A percentile compares a stretch with the other conserved stretches of the same genome.
Evolutionary conservation across 2,888 invertebrate genomes (phyloP).

Genomic region (Metopia argyrocephala): DNA sequence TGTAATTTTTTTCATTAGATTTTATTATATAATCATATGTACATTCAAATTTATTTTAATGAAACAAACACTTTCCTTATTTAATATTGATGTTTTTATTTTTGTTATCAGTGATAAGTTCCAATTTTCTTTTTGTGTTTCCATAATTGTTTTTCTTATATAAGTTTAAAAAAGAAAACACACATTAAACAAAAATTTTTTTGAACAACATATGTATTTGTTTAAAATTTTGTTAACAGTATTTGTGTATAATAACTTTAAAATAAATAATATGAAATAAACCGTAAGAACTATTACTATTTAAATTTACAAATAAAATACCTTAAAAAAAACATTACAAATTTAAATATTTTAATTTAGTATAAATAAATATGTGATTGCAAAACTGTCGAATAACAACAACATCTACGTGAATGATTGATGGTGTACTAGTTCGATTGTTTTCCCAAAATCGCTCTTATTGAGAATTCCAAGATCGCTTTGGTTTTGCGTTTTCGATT

Average conservation of each 20-base stretch:
- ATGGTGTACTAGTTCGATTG: too few relatives aligned
- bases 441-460: too few relatives aligned
- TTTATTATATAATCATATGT: slow-evolving; percentile 9
- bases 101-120: slow-evolving; percentile 47
- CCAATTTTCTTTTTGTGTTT: slow-evolving; percentile 42
- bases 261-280: slow-evolving; percentile 55
- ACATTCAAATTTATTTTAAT: slow-evolving; percentile 9
- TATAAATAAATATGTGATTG: too few relatives aligned
- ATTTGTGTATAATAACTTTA: slow-evolving; percentile 66
- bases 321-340: slow-evolving; percentile 8
- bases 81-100: slow-evolving; percentile 47
- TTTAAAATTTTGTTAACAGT: slow-evolving; percentile 67
- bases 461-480: too few relatives aligned
- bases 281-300: slow-evolving; percentile 52
- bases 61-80: slow-evolving; percentile 4
- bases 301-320: slow-evolving; percentile 46
- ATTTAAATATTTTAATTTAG: slow-evolving; percentile 12
- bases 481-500: too few relatives aligned
- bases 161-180: slow-evolving; percentile 33
- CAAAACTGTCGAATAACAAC: too few relatives aligned
- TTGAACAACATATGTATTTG: slow-evolving; percentile 24
- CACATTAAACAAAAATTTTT: slow-evolving; percentile 51
- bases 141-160: slow-evolving; percentile 42
- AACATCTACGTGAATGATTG: not conserved
- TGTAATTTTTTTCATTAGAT: slow-evolving; percentile 33